Percentiles rank a stretch among this genome's conserved stretches.
phyloP scores from a whole-genome alignment of 2,888 invertebrate genomes.

The Sinhomidia bicolor region DNA sequence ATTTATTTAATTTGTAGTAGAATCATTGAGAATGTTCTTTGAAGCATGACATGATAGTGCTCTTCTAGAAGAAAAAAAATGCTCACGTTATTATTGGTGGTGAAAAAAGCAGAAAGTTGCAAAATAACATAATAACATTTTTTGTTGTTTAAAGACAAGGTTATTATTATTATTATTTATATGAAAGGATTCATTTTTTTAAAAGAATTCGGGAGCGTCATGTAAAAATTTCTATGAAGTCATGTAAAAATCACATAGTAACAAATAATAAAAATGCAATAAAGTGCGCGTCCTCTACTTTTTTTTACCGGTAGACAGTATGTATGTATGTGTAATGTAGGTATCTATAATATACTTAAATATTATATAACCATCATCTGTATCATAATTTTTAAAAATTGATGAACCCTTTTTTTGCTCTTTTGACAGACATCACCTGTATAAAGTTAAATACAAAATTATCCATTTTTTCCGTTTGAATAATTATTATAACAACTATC shows the following conservation, averaged over 20 bases:
- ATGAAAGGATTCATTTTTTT: too few relatives aligned
- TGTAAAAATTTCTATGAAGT: not conserved
- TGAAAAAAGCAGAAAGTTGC: too few relatives aligned
- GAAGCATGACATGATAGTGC: slow-evolving; percentile 16
- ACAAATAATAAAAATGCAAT: too few relatives aligned
- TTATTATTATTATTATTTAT: too few relatives aligned
- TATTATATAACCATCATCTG: slow-evolving; percentile 1
- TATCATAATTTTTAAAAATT: slow-evolving; percentile 26
- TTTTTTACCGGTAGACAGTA: not conserved
- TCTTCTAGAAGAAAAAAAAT: not conserved
- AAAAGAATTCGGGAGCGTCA: too few relatives aligned
- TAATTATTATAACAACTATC: slow-evolving; percentile 26
- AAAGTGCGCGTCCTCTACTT: not conserved
- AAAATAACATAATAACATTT: too few relatives aligned
- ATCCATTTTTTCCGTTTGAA: slow-evolving; percentile 37
- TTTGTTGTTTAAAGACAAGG: too few relatives aligned
- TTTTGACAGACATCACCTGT: slow-evolving; percentile 31
- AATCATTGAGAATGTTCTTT: slow-evolving; percentile 22
- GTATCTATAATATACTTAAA: too few relatives aligned
- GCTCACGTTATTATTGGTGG: not conserved
- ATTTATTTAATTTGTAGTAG: not conserved
- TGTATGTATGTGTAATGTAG: too few relatives aligned
- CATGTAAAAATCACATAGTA: too few relatives aligned
- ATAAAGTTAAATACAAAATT: slow-evolving; percentile 58
- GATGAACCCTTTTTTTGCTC: slow-evolving; percentile 36